phyloP scores from a whole-genome alignment of 2,797 vertebrate species.

The Rhincodon typus region DNA sequence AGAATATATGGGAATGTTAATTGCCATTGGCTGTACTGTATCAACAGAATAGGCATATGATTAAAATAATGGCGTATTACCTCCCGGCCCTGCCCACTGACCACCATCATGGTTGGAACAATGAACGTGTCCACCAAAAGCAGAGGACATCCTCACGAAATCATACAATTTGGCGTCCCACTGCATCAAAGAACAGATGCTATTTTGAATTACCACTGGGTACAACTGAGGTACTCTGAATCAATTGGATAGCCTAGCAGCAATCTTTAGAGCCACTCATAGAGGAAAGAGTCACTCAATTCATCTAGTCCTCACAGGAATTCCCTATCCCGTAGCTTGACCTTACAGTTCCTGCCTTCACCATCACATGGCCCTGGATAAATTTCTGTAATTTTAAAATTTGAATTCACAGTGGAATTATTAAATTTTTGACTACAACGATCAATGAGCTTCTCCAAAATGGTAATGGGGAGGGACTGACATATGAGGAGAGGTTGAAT shows the following conservation, averaged over 20 bases:
- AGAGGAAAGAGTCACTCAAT: background rate
- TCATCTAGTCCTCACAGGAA: background rate
- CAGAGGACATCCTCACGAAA: background rate
- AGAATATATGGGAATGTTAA: background rate
- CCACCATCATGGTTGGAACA: background rate
- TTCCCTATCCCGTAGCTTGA: background rate
- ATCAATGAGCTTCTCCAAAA: background rate
- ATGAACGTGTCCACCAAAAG: background rate
- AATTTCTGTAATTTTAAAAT: background rate
- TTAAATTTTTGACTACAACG: background rate
- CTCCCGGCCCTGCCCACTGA: background rate
- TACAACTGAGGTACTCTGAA: background rate
- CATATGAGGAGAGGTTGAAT: no score
- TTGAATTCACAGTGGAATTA: background rate
- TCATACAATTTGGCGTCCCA: background rate
- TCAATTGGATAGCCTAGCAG: background rate
- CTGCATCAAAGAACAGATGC: background rate
- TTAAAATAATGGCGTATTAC: background rate
- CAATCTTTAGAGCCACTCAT: background rate
- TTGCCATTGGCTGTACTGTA: background rate
- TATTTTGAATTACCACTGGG: background rate
- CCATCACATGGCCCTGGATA: background rate
- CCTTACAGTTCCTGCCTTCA: background rate
- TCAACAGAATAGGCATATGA: background rate
- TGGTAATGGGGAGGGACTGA: background rate